Evolutionary conservation across 2,888 invertebrate genomes (phyloP).

Genomic region (Ligdia adustata): DNA sequence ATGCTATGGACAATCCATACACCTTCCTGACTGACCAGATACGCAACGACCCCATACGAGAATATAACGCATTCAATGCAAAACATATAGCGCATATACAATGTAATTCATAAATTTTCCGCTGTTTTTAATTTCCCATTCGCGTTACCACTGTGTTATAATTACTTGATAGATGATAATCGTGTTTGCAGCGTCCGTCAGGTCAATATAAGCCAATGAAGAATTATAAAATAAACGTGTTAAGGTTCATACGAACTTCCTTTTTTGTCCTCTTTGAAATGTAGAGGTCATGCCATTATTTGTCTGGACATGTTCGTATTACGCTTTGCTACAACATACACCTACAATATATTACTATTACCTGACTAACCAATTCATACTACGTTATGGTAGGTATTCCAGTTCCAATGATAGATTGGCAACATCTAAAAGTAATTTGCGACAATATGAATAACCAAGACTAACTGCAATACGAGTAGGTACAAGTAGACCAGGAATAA

Average conservation of each 20-base stretch:
- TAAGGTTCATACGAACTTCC: conserved; percentile 32
- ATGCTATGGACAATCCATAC: conserved; percentile 66
- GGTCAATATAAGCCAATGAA: conserved; percentile 23
- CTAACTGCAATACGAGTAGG: too few relatives aligned
- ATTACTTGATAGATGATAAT: conserved; percentile 41
- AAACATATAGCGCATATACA: conserved; percentile 21
- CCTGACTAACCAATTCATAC: too few relatives aligned
- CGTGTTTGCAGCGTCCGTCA: conserved; percentile 25
- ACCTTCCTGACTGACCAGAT: conserved; percentile 50
- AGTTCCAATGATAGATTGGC: too few relatives aligned
- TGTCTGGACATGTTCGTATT: conserved; percentile 4
- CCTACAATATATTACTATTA: too few relatives aligned
- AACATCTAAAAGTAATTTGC: too few relatives aligned
- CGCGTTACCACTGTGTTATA: conserved; percentile 38
- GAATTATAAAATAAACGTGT: conserved; percentile 25
- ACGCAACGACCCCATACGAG: conserved; percentile 12
- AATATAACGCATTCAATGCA: conserved; percentile 27
- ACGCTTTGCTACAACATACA: too few relatives aligned
- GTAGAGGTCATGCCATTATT: conserved; percentile 27
- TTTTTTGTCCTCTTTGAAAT: conserved; percentile 23
- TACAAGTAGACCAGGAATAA: too few relatives aligned
- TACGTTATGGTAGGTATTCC: too few relatives aligned
- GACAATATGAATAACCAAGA: too few relatives aligned
- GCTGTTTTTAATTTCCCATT: conserved; percentile 41
- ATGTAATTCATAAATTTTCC: conserved; percentile 33